phyloP scores from a whole-genome alignment of 1,140 invertebrate genomes.

The Papilio machaon region DNA sequence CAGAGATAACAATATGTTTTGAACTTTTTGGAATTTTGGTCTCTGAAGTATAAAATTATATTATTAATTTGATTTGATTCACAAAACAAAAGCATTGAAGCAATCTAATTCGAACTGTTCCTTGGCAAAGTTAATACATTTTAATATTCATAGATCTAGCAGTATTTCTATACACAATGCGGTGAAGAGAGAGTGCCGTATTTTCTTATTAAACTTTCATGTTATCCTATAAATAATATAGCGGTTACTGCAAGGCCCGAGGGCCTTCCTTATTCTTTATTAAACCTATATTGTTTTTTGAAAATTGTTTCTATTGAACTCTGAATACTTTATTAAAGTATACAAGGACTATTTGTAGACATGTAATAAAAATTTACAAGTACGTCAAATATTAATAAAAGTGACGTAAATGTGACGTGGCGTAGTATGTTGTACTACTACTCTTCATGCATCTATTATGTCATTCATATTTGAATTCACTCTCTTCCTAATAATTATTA shows the following conservation, averaged over 20 bases:
- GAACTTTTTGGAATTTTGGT: no score
- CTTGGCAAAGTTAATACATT: slow-evolving; percentile 1
- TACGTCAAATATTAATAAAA: no score
- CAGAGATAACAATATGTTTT: no score
- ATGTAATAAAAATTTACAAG: neutral
- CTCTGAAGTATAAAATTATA: no score
- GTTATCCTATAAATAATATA: slow-evolving; percentile 63
- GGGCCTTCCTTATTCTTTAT: slow-evolving; percentile 20
- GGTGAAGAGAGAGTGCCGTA: neutral
- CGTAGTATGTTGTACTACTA: no score
- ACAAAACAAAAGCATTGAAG: slow-evolving; percentile 9
- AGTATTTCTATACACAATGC: slow-evolving; percentile 33
- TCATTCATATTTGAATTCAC: no score
- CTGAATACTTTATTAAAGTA: neutral
- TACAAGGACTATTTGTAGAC: neutral
- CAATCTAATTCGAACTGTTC: neutral
- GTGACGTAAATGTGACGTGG: no score
- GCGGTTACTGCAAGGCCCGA: slow-evolving; percentile 36
- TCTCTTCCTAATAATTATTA: no score
- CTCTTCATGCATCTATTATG: no score
- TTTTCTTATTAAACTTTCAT: slow-evolving; percentile 64
- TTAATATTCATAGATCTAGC: slow-evolving; percentile 36
- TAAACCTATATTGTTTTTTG: slow-evolving; percentile 18
- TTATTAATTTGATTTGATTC: neutral
- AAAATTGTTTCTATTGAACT: slow-evolving; percentile 15